Base-by-base conservation (phyloP, 2,113 vertebrate species). In the Hydrolagus affinis region DNA sequence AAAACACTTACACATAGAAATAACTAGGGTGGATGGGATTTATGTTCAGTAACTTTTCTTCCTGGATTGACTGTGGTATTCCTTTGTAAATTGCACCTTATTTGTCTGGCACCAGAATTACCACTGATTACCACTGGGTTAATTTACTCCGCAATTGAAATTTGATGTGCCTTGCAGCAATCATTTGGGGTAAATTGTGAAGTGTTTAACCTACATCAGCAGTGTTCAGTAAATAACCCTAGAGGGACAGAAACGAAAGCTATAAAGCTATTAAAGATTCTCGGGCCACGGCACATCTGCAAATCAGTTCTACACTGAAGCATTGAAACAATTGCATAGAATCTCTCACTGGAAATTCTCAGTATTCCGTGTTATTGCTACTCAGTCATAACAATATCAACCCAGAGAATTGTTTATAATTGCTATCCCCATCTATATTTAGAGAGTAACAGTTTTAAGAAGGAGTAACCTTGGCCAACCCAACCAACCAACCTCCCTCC, bases 191-290 rank as follows among this genome's bases (percentile, higher is more conserved):
- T 64, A 56, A 57, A 30, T 32, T 21, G 60, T 6, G 23, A 64
- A 62, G 59, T 64, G 56, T 80, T 80, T 80, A 80, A 75, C 23
- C 76, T 64, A 64, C 59, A 64, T 80, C 77, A 80, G 64, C 23
- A 80, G 60, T 80, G 28, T 80, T 28, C n/a, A 28, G 57, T 60
- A 64, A 80, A 80, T 62, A 80, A 62, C 23, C 77, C 23, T 11
- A 80, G 12, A 60, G 21, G 75, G 56, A 60, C 75, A 23, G 56
- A 44, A 44, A 6, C 44, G 44, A 44, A 44, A 1, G 6, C 1
- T 4, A 1, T 77, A 60, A 78, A 15, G 57, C 56, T 60, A 23
- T 6, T 78, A 78, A 78, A 78, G n/a, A 60, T 25, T 78, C 60
- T 23, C 11, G 60, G 75, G 23, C 10, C 21, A 12, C 56, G 11